These are phyloP conservation scores for Telenomus remus DNA, from an alignment of 1,140 invertebrate genomes.

Conservation along the genomic window DNA sequence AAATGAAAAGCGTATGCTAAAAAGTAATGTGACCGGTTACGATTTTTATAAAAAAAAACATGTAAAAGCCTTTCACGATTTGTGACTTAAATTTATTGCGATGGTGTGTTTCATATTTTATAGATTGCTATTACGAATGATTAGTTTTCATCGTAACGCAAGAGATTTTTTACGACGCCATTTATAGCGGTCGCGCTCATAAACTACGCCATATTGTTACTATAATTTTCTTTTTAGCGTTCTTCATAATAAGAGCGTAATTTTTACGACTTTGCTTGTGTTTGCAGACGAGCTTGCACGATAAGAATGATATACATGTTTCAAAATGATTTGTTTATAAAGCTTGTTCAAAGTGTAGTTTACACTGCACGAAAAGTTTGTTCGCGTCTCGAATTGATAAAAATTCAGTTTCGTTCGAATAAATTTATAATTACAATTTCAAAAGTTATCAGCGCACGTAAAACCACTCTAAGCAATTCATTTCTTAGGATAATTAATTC, in stretches of 20 bases:
- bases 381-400: too few relatives aligned
- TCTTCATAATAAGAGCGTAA: conserved; percentile 30
- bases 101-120: neutral
- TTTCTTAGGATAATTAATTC: too few relatives aligned
- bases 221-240: conserved; percentile 36
- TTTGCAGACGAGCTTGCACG: conserved; percentile 27
- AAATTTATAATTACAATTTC: too few relatives aligned
- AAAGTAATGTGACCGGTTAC: too few relatives aligned
- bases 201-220: conserved; percentile 31
- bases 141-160: conserved; percentile 38
- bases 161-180: conserved; percentile 27
- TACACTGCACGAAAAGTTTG: neutral
- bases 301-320: conserved; percentile 21
- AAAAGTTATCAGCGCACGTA: too few relatives aligned
- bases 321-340: conserved; percentile 35
- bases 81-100: neutral
- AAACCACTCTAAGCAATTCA: too few relatives aligned
- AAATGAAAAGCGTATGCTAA: too few relatives aligned
- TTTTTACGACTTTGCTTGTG: conserved; percentile 42
- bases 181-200: conserved; percentile 16
- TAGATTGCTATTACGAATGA: conserved; percentile 12
- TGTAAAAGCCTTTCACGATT: neutral
- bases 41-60: neutral
- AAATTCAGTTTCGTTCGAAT: too few relatives aligned
- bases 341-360: neutral